phyloP scores from a whole-genome alignment of 2,113 vertebrate genomes.

The Furnarius figulus region DNA sequence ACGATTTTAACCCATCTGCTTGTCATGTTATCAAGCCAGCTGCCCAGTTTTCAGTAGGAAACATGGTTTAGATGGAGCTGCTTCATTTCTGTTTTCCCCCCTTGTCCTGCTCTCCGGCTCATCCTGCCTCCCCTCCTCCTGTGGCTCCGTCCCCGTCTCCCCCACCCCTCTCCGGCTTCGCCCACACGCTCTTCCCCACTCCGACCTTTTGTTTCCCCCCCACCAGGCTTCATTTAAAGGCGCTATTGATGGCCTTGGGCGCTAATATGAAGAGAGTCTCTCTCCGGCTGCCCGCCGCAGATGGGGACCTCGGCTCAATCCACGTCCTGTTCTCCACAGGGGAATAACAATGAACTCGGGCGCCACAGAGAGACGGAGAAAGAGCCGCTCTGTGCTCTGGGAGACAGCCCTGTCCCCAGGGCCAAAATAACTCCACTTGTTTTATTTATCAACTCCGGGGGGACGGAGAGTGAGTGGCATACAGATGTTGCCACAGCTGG shows the following conservation, averaged over 20 bases:
- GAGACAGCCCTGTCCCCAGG: conserved; percentile 59
- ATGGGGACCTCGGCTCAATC: conserved; percentile 70
- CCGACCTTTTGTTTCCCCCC: conserved; percentile 21
- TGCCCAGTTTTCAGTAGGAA: neutral
- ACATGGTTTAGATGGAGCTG: neutral
- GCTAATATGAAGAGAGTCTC: conserved; percentile 33
- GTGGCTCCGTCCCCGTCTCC: neutral
- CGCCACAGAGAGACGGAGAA: neutral
- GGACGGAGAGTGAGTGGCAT: conserved; percentile 18
- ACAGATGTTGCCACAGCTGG: conserved; percentile 71
- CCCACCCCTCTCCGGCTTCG: neutral
- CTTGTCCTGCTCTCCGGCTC: neutral
- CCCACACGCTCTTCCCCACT: neutral
- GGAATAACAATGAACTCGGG: conserved; percentile 63
- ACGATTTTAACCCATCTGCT: neutral
- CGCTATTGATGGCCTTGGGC: conserved; percentile 23
- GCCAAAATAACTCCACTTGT: conserved; percentile 76
- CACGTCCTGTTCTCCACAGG: conserved; percentile 62
- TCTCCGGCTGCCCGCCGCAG: conserved; percentile 46
- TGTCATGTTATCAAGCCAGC: neutral
- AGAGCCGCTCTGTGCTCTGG: conserved; percentile 72
- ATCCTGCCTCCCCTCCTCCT: neutral
- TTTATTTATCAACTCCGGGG: conserved; percentile 70
- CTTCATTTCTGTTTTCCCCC: neutral
- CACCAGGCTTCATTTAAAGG: conserved; percentile 15